These are phyloP conservation scores for Planococcus citri DNA, from an alignment of 1,140 invertebrate species.

Conservation along the genomic window DNA sequence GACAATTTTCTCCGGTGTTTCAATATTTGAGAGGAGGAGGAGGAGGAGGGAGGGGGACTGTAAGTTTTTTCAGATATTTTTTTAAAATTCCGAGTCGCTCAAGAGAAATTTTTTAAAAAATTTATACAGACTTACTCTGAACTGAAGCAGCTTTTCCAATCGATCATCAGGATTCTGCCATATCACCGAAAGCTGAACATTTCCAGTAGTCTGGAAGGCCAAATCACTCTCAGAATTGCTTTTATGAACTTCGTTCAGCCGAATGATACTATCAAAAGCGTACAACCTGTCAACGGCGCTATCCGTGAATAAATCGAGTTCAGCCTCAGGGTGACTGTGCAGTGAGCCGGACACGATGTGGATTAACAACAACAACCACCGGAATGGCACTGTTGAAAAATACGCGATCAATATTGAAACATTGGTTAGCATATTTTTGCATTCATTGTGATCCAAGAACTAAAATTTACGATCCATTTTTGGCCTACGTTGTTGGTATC, in stretches of 20 bases:
- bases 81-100: too few species aligned
- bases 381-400: background rate
- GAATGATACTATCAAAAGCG: background rate
- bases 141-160: background rate
- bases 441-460: too few species aligned
- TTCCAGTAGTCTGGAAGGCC: background rate
- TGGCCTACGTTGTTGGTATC: too few species aligned
- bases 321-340: too few species aligned
- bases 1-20: too few species aligned
- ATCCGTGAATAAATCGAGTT: too few species aligned
- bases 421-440: background rate
- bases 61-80: too few species aligned
- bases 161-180: background rate
- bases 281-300: background rate
- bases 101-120: too few species aligned
- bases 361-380: background rate
- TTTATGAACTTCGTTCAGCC: background rate
- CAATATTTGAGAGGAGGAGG: too few species aligned
- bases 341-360: background rate
- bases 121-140: background rate
- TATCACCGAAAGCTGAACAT: background rate
- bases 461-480: too few species aligned
- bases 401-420: background rate
- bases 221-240: background rate
- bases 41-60: too few species aligned